Base-by-base conservation (phyloP, 2,888 invertebrate genomes). In the Zygothrica quintamaculata region DNA sequence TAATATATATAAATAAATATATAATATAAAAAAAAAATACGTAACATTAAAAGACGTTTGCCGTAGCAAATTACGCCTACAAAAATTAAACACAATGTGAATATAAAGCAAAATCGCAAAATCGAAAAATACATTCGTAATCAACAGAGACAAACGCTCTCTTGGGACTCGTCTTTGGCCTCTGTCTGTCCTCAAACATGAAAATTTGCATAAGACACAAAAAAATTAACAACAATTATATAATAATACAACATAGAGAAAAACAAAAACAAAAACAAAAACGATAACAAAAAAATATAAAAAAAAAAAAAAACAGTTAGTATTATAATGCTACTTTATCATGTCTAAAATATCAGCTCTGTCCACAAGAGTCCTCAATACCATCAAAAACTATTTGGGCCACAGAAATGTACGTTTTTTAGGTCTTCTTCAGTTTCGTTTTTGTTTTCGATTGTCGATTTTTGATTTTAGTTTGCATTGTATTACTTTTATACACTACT, bases 211-310 rank as follows among this genome's bases (percentile, higher is more conserved):
- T 72, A 75, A 75, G 66, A 37, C 16, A 1, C 44, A 58, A 43
- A 51, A 47, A 69, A 73, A 75, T 70, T 76, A 72, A 66, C 74
- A 65, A 67, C 69, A 81, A 88, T 84, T 84, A 81, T 72, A 71
- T 87, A 88, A 88, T 71, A 56, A 57, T 56, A 52, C 51, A 53
- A 51, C n/a, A n/a, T n/a, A 67, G 65, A 68, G 60, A 34, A 31
- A 61, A 60, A 68, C 65, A 47, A 56, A 37, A 37, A 51, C 55
- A 31, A 36, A 1, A 11, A 9, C 8, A 2, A 36, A 11, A 4
- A 31, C n/a, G n/a, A n/a, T n/a, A n/a, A n/a, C n/a, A n/a, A 34
- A 29, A 42, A 58, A 43, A 43, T 55, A n/a, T n/a, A n/a, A n/a
- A 36, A 1, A 11, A 9, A 36, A 2, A 36, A 11, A 4, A 31